phyloP scores from a whole-genome alignment of 2,113 vertebrate genomes.

The Halichoerus grypus region DNA sequence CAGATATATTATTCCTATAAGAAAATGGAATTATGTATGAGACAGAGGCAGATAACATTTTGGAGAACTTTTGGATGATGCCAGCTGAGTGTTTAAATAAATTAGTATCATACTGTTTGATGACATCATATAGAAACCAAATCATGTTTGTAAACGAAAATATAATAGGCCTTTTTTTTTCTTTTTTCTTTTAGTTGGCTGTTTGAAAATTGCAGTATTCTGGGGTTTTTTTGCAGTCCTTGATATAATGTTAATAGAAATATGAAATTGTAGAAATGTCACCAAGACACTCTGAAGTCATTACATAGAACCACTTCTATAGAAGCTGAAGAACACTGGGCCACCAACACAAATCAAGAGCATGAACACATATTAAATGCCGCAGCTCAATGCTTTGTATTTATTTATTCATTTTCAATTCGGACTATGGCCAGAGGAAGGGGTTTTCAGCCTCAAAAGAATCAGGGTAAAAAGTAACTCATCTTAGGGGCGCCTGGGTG shows the following conservation, averaged over 20 bases:
- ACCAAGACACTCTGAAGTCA: neutral
- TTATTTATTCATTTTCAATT: neutral
- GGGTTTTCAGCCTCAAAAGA: neutral
- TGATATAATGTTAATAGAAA: neutral
- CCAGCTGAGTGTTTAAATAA: neutral
- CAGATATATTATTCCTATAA: neutral
- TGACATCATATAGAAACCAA: neutral
- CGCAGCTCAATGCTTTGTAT: neutral
- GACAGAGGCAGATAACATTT: neutral
- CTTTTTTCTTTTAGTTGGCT: neutral
- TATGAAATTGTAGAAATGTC: constrained; percentile 20
- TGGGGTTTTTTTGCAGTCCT: neutral
- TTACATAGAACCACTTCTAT: neutral
- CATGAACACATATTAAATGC: neutral
- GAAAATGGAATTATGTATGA: neutral
- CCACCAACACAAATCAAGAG: neutral
- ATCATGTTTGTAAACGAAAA: neutral
- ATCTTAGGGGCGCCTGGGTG: neutral
- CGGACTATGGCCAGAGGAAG: neutral
- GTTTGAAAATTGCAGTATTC: neutral
- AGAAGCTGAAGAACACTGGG: neutral
- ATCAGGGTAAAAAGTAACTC: neutral
- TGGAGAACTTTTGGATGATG: neutral
- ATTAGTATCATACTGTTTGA: neutral
- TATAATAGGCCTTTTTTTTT: neutral